Conservation (phyloP, 2,888 invertebrate species). For the Acleris cristana region DNA sequence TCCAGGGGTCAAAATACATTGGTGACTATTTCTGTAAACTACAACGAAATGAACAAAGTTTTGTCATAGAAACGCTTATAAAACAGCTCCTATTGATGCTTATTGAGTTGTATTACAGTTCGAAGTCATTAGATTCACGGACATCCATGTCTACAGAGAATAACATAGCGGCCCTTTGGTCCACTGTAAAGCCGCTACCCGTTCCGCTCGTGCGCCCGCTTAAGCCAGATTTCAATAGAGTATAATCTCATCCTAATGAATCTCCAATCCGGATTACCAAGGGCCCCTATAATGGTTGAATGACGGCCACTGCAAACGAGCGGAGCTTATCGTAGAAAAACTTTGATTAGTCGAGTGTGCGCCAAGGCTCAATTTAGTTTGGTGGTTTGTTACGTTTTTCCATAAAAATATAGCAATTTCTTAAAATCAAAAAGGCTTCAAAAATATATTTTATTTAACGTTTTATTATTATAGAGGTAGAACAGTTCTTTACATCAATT, state of each 20-base stretch:
- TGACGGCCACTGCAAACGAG: conserved; percentile 71
- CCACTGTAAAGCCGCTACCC: conserved; percentile 46
- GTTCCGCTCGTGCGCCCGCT: conserved; percentile 61
- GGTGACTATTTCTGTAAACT: too few species aligned
- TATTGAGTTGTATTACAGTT: too few species aligned
- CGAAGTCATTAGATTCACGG: too few species aligned
- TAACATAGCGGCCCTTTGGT: background rate
- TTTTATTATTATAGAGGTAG: background rate
- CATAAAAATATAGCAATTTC: background rate
- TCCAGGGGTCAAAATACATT: too few species aligned
- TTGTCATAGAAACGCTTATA: too few species aligned
- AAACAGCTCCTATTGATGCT: too few species aligned
- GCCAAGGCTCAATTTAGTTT: conserved; percentile 41
- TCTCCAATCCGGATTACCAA: conserved; percentile 82
- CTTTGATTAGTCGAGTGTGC: conserved; percentile 68
- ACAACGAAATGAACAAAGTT: too few species aligned
- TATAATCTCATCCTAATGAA: conserved; percentile 84
- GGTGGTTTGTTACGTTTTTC: conserved; percentile 6
- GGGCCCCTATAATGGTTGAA: conserved; percentile 71
- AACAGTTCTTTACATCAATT: conserved; percentile 14
- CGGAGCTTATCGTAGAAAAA: conserved; percentile 72
- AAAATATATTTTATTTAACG: too few species aligned
- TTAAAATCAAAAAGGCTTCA: background rate
- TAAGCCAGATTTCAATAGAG: conserved; percentile 83
- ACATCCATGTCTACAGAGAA: too few species aligned